Evolutionary conservation across 2,113 vertebrate species (phyloP).

Genomic region (Stegostoma tigrinum): DNA sequence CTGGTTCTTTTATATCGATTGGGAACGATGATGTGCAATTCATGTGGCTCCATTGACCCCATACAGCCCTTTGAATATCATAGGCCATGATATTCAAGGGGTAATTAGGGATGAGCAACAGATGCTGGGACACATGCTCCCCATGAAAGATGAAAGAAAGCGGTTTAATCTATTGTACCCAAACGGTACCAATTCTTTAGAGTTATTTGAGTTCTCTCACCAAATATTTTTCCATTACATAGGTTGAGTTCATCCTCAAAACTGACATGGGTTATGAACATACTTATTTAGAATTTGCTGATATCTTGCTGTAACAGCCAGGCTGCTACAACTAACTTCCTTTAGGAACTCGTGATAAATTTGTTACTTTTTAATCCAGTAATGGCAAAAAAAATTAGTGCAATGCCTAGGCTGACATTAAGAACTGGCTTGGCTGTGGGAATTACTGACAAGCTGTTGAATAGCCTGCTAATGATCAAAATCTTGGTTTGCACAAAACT

Average conservation of each 20-base stretch:
- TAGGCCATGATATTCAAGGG: too few relatives aligned
- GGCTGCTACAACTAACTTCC: neutral
- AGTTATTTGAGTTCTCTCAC: neutral
- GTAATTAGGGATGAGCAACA: too few relatives aligned
- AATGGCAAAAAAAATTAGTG: neutral
- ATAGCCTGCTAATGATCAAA: neutral
- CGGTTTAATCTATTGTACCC: neutral
- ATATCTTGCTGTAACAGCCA: neutral
- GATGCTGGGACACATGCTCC: too few relatives aligned
- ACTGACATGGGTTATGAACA: neutral
- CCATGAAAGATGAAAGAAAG: too few relatives aligned
- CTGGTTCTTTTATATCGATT: too few relatives aligned
- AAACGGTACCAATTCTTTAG: neutral
- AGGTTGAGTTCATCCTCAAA: neutral
- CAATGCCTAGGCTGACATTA: neutral
- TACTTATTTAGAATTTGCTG: neutral
- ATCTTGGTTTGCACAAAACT: neutral
- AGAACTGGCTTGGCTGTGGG: neutral
- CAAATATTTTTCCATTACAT: neutral
- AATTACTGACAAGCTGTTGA: neutral
- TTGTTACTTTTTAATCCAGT: neutral
- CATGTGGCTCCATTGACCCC: too few relatives aligned
- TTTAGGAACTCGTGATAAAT: neutral
- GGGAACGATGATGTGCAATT: too few relatives aligned
- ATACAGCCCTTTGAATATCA: too few relatives aligned